phyloP scores from a whole-genome alignment of 2,797 vertebrate species.

The Glyptemys insculpta region DNA sequence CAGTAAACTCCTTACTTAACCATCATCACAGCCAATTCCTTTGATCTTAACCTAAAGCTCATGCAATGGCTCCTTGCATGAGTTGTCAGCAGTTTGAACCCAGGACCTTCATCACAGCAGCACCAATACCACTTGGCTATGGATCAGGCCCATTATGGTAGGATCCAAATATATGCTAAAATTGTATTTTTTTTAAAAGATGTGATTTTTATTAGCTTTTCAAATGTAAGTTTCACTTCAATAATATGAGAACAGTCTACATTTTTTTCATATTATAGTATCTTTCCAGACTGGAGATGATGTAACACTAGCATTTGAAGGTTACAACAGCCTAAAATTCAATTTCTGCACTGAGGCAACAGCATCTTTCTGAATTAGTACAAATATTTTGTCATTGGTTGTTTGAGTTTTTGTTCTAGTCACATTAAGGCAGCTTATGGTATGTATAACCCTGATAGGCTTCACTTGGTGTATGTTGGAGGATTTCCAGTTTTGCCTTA shows the following conservation, averaged over 20 bases:
- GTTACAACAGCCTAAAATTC: neutral
- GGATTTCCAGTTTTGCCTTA: neutral
- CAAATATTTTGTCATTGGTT: neutral
- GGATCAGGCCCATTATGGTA: slow-evolving; percentile 3
- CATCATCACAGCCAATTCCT: slow-evolving; percentile 1
- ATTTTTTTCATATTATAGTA: slow-evolving; percentile 1
- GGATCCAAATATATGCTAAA: slow-evolving; percentile 18
- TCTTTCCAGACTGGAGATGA: neutral
- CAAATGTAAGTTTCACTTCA: neutral
- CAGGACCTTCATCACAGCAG: neutral
- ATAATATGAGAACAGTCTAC: neutral
- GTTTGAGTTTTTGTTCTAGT: neutral
- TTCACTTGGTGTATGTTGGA: neutral
- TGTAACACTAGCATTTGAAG: slow-evolving; percentile 26
- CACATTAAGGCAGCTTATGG: neutral
- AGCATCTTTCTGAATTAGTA: slow-evolving; percentile 6
- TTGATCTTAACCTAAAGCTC: slow-evolving; percentile 16
- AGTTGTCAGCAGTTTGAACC: neutral
- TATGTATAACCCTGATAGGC: neutral
- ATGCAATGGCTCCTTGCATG: slow-evolving; percentile 8
- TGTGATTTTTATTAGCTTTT: slow-evolving; percentile 11
- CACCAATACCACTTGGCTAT: neutral
- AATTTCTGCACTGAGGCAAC: neutral
- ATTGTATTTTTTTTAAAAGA: neutral
- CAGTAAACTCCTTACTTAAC: slow-evolving; percentile 17